These are phyloP conservation scores for Phylloscopus trochiloides DNA, from an alignment of 2,113 vertebrate genomes.

Conservation along the genomic window DNA sequence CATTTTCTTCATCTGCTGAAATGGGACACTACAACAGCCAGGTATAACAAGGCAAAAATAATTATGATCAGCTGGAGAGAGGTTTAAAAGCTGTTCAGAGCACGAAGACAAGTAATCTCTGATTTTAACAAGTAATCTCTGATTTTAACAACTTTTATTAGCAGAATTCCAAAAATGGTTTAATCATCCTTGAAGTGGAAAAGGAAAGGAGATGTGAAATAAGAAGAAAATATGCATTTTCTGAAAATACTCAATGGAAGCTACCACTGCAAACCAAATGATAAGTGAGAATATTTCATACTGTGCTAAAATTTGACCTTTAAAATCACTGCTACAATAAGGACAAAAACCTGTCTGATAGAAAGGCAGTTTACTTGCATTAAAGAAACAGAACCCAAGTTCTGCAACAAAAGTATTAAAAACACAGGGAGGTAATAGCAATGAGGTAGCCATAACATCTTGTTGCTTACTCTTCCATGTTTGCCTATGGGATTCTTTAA, in stretches of 20 bases:
- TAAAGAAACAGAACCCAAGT: background rate
- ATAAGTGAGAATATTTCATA: background rate
- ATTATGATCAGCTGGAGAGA: background rate
- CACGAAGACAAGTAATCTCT: background rate
- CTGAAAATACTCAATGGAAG: background rate
- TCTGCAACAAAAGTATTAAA: background rate
- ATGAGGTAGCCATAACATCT: background rate
- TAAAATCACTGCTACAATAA: background rate
- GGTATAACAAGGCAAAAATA: background rate
- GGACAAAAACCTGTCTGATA: background rate
- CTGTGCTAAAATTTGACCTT: background rate
- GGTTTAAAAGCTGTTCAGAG: background rate
- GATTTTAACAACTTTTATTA: background rate
- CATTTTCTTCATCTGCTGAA: background rate
- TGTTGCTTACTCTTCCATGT: background rate
- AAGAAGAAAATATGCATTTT: background rate
- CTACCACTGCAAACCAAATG: background rate
- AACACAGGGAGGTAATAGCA: background rate
- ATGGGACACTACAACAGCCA: background rate
- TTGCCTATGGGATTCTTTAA: background rate
- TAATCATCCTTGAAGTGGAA: background rate
- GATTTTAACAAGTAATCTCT: background rate
- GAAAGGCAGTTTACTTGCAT: background rate
- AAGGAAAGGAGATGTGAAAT: background rate
- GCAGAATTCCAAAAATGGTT: background rate